phyloP scores from a whole-genome alignment of 2,797 vertebrate genomes.

The Platyrinchus mystaceus region DNA sequence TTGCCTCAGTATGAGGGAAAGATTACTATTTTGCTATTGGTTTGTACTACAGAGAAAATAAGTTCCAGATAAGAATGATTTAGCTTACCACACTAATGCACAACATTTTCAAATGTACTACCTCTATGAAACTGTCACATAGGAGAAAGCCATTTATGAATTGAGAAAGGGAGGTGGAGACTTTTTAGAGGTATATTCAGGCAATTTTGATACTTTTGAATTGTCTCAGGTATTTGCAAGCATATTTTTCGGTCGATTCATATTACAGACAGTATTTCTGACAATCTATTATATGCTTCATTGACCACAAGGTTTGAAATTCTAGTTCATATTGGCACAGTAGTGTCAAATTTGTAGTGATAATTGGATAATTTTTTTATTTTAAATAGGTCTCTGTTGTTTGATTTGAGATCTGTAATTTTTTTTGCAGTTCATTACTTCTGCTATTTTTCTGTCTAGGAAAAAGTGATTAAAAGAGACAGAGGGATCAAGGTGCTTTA shows the following conservation, averaged over 20 bases:
- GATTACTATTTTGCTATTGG: slow-evolving; percentile 47
- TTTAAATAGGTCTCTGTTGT: slow-evolving; percentile 65
- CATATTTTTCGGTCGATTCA: slow-evolving; percentile 46
- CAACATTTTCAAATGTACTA: slow-evolving; percentile 4
- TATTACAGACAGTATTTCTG: slow-evolving; percentile 73
- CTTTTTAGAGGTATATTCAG: slow-evolving; percentile 18
- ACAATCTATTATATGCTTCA: slow-evolving; percentile 74
- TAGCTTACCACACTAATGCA: slow-evolving; percentile 38
- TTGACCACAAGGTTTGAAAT: slow-evolving; percentile 47
- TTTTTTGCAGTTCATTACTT: slow-evolving; percentile 63
- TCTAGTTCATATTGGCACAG: slow-evolving; percentile 56
- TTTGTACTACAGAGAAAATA: slow-evolving; percentile 44
- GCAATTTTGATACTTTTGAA: slow-evolving; percentile 49
- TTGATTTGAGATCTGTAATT: slow-evolving; percentile 70
- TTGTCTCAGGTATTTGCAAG: slow-evolving; percentile 47
- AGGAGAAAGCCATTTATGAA: slow-evolving; percentile 24
- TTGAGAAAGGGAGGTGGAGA: not conserved
- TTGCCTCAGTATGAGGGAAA: slow-evolving; percentile 2
- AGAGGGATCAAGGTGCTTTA: slow-evolving; percentile 53
- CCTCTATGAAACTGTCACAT: slow-evolving; percentile 14
- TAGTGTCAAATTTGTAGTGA: slow-evolving; percentile 65
- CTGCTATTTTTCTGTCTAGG: slow-evolving; percentile 68
- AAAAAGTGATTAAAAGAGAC: slow-evolving; percentile 51
- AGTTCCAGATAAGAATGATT: slow-evolving; percentile 54
- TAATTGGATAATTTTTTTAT: slow-evolving; percentile 64